These are phyloP conservation scores for Drosophila burlai DNA, from an alignment of 1,140 invertebrate species.

Conservation along the genomic window DNA sequence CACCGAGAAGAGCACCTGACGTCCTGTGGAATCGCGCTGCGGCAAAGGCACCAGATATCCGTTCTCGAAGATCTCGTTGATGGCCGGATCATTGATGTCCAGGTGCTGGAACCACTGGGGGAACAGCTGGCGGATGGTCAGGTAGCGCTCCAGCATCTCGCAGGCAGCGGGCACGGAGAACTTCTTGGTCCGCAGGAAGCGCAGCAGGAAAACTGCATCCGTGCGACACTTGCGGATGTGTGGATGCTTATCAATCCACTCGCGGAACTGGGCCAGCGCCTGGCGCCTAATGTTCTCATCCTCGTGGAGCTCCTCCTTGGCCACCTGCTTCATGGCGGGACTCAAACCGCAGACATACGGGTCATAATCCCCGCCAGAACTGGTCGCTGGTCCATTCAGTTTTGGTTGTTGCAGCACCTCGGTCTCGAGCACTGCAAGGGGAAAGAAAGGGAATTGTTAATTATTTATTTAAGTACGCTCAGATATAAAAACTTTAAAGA, in stretches of 20 bases:
- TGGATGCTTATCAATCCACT: constrained; percentile 92
- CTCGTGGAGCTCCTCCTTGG: constrained; percentile 90
- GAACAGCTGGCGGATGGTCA: constrained; percentile 92
- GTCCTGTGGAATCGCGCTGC: constrained; percentile 90
- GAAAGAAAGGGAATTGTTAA: neutral
- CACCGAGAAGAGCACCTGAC: constrained; percentile 91
- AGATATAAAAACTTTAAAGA: neutral
- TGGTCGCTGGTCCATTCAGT: constrained; percentile 56
- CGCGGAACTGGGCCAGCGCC: constrained; percentile 89
- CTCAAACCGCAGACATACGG: constrained; percentile 76
- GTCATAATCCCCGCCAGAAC: constrained; percentile 56
- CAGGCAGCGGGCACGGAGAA: constrained; percentile 93
- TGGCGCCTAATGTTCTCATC: constrained; percentile 90
- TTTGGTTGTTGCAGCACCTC: constrained; percentile 74
- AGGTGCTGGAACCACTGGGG: constrained; percentile 94
- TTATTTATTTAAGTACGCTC: neutral
- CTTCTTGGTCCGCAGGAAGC: constrained; percentile 94
- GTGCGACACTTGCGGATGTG: constrained; percentile 91
- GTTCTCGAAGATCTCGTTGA: constrained; percentile 92
- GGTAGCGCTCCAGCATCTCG: constrained; percentile 93
- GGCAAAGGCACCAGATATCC: constrained; percentile 93
- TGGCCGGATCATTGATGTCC: constrained; percentile 89
- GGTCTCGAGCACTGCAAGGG: constrained; percentile 81
- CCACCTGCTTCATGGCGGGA: constrained; percentile 85
- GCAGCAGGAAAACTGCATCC: constrained; percentile 91